Base-by-base conservation (phyloP, 2,113 vertebrate genomes). In the Pseudonaja textilis region DNA sequence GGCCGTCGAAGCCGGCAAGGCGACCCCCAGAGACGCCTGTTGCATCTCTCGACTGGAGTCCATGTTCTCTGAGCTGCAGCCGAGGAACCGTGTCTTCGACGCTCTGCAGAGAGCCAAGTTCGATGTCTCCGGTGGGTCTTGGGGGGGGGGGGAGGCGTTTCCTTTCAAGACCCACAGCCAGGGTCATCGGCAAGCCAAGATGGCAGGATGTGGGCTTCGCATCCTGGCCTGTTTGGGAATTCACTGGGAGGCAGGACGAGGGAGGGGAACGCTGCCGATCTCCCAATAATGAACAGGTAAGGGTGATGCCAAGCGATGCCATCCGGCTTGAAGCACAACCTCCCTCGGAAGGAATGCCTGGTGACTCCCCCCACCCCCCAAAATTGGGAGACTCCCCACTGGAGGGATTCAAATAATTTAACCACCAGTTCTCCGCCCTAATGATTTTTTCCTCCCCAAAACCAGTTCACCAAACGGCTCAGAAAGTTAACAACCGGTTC, bases 41-140 rank as follows among this genome's bases (percentile, higher is more conserved):
- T 97, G 97, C 0, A 96, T 97, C 1, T 92, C 96, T 1, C 95
- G 96, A 81, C 94, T 99, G 0, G 98, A 99, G 96, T 91, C 92
- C 0, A 96, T 96, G 23, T 99, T 99, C 94, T 98, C 98, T 0
- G 92, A 98, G 29, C 97, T 99, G 94, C 98, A 98, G 0, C 95
- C 94, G 1, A 97, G 98, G 0, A 95, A 93, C 10, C 23, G 96
- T 18, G 91, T 99, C 25, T 99, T 99, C 29, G 81, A 97, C 90
- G 97, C 96, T 0, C 97, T 99, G 88, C 98, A 99, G 61, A 96
- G 95, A 0, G 98, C 99, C 59, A 99, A 98, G 96, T 99, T 99
- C 2, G 98, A 99, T 0, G 97, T 99, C 14, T 98, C 98, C 93
- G 99, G 99, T 99, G 90, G 2, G 34, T 10, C 2, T 4, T 5